Evolutionary conservation across 92 coral and sea anemone genomes (phyloP), one percentile per base, ranked within the genome.

Genomic region (Actinostola sp.): DNA sequence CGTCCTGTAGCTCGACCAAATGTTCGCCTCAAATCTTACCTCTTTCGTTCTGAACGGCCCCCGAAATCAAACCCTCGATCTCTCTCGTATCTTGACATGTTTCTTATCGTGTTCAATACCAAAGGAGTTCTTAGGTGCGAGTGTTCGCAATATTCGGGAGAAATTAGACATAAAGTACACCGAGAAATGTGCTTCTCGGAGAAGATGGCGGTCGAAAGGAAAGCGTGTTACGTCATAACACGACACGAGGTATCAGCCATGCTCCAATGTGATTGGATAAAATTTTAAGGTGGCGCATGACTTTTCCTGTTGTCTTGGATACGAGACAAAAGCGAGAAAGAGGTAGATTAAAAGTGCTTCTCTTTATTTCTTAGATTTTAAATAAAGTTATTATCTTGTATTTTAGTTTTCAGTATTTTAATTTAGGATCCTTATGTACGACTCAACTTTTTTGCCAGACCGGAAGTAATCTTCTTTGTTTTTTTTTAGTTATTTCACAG

Each of bases 41-140:
- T 92, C 83, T 95, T 95, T 61, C 99, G 93, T 53, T 95, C 99
- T 53, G 99, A 95, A 63, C 99, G 99, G 57, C 95, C 96, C 1
- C 92, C 92, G 61, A 97, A 77, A 77, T 95, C 99, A 71, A 92
- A 95, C 15, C 92, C 87, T 52, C 97, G 97, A 62, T 92, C 87
- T 62, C 80, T 86, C 67, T 92, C 99, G 86, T 85, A 95, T 60
- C 99, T 88, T 85, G 97, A 92, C 99, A 95, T 95, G 43, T 51
- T 92, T 72, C 41, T 51, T 84, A 73, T 32, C 42, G 74, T 64
- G 72, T 65, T 33, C 8, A 75, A 53, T 52, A 75, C 54, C 65
- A 53, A 59, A 33, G 65, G 43, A 66, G 72, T 64, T 75, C 53
- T 31, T 75, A 33, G 81, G 81, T 21, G 81, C 28, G 53, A 75